Evolutionary conservation across 2,113 vertebrate genomes (phyloP).

Genomic region (Chamaetylas fuelleborni): DNA sequence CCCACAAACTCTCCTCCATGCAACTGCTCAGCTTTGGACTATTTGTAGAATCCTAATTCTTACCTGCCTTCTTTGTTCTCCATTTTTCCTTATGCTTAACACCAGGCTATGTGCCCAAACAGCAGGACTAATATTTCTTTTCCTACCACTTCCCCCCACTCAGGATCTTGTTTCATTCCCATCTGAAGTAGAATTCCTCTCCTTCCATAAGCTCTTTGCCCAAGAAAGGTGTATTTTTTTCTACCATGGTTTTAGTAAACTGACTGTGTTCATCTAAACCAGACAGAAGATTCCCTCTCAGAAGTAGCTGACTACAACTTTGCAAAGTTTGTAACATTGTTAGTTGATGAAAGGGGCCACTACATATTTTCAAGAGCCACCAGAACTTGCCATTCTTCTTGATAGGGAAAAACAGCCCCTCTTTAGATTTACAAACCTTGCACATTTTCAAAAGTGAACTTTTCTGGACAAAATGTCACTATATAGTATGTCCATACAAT

Average conservation of each 20-base stretch:
- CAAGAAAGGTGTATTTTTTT: background rate
- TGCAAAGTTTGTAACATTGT: background rate
- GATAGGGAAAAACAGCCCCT: background rate
- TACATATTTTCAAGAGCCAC: background rate
- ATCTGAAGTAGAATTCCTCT: background rate
- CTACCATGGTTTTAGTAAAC: background rate
- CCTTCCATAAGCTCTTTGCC: background rate
- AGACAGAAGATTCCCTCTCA: background rate
- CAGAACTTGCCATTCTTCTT: background rate
- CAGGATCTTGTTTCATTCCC: background rate
- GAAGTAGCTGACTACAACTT: background rate
- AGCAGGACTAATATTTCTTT: background rate
- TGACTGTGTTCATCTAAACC: background rate
- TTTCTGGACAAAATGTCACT: background rate
- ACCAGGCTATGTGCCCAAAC: background rate
- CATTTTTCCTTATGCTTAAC: background rate
- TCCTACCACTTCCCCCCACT: background rate
- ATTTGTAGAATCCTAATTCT: fast-evolving
- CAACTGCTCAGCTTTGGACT: background rate
- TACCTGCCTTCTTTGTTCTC: background rate
- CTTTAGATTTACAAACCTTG: background rate
- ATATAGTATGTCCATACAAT: background rate
- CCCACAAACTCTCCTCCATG: background rate
- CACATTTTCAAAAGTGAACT: background rate
- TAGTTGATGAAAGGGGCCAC: background rate